Conservation (phyloP, 2,888 invertebrate genomes). For the Scaptodrosophila latifasciaeformis region DNA sequence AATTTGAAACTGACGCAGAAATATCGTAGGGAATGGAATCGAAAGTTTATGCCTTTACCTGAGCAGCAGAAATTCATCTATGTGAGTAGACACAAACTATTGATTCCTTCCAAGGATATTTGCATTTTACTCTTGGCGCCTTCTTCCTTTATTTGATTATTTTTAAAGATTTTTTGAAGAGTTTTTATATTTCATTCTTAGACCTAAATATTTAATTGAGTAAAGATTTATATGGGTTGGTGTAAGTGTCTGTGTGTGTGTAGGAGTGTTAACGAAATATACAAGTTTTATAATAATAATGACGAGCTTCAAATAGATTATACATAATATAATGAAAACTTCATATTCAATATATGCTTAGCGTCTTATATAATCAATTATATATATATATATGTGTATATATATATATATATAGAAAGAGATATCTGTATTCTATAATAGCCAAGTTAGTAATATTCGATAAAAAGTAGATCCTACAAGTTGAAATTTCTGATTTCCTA, state of each 20-base stretch:
- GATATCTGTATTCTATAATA: conserved; percentile 33
- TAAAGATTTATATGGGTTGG: conserved; percentile 25
- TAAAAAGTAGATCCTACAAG: no score
- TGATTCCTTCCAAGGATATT: no score
- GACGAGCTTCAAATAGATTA: conserved; percentile 57
- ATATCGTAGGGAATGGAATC: no score
- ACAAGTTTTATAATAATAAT: conserved; percentile 62
- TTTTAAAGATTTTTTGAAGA: background rate
- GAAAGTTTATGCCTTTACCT: conserved; percentile 57
- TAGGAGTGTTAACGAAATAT: conserved; percentile 53
- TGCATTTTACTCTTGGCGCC: no score
- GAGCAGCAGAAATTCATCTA: conserved; percentile 64
- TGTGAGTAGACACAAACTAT: conserved; percentile 54
- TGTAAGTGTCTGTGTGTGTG: conserved; percentile 21
- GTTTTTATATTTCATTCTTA: no score
- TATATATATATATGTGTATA: conserved; percentile 40
- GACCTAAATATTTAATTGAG: no score
- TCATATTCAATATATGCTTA: conserved; percentile 61
- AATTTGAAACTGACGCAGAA: background rate
- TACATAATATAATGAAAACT: conserved; percentile 65
- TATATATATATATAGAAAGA: conserved; percentile 24
- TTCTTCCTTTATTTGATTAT: background rate
- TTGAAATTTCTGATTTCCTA: background rate
- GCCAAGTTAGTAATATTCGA: no score
- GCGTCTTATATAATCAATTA: no score